Evolutionary conservation across 1,140 invertebrate genomes (phyloP).

Genomic region (Micrasema minimum): DNA sequence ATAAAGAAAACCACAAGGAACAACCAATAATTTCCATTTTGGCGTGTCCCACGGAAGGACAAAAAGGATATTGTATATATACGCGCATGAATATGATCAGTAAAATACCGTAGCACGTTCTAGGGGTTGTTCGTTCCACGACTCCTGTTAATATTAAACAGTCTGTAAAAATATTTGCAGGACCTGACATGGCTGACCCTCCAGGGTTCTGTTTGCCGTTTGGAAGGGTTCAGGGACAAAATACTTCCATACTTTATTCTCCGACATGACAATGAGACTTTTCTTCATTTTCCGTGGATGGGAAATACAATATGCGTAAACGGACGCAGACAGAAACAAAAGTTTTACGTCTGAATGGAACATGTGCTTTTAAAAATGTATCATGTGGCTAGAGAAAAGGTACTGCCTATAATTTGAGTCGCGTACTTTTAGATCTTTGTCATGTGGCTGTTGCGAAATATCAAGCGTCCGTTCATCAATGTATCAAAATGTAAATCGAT

Average conservation of each 20-base stretch:
- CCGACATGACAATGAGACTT: conserved; percentile 12
- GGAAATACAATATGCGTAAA: neutral
- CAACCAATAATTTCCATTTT: no score
- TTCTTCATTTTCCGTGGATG: conserved; percentile 26
- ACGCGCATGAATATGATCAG: conserved; percentile 20
- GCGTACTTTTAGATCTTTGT: no score
- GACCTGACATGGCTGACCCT: conserved; percentile 28
- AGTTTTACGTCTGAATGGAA: neutral
- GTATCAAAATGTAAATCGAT: no score
- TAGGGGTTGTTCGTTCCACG: conserved; percentile 8
- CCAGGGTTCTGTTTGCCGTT: conserved; percentile 13
- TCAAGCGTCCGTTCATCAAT: no score
- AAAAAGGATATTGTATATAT: conserved; percentile 27
- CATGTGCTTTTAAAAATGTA: no score
- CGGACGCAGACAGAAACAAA: neutral
- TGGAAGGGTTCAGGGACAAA: neutral
- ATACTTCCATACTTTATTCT: neutral
- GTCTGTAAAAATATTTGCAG: conserved; percentile 37
- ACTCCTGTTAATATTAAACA: conserved; percentile 33
- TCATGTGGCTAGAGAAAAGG: no score
- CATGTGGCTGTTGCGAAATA: no score
- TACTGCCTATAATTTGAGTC: no score
- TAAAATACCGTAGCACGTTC: conserved; percentile 24
- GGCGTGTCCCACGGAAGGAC: neutral
- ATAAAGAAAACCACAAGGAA: no score